Evolutionary conservation across 2,113 vertebrate species (phyloP).

Genomic region (Melanerpes aurifrons): DNA sequence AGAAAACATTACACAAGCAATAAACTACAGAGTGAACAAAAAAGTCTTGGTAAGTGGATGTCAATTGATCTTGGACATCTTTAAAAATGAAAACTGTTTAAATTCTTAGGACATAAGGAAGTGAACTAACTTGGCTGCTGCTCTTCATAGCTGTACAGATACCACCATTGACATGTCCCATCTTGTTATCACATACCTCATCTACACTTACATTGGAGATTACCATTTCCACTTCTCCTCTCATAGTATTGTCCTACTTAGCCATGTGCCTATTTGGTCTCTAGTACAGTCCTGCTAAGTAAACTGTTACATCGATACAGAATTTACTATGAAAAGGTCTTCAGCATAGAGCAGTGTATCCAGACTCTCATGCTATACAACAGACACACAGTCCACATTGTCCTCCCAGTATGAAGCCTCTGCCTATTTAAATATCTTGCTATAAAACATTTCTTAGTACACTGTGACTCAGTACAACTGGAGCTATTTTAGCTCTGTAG

Average conservation of each 20-base stretch:
- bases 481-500: neutral
- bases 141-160: neutral
- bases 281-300: neutral
- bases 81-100: neutral
- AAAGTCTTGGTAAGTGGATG: neutral
- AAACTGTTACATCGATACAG: neutral
- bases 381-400: neutral
- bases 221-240: neutral
- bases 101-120: neutral
- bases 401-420: neutral
- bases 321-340: neutral
- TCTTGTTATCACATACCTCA: neutral
- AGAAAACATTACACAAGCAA: slow-evolving; percentile 32
- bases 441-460: neutral
- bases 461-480: neutral
- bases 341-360: neutral
- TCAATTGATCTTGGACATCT: neutral
- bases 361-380: neutral
- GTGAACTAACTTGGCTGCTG: neutral
- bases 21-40: neutral
- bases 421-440: neutral
- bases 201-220: neutral
- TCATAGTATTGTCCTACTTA: neutral
- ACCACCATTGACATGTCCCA: neutral
- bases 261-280: neutral